Percentiles rank a stretch among this genome's conserved stretches.
phyloP scores from a whole-genome alignment of 2,888 invertebrate genomes.

The Morpho achilles region DNA sequence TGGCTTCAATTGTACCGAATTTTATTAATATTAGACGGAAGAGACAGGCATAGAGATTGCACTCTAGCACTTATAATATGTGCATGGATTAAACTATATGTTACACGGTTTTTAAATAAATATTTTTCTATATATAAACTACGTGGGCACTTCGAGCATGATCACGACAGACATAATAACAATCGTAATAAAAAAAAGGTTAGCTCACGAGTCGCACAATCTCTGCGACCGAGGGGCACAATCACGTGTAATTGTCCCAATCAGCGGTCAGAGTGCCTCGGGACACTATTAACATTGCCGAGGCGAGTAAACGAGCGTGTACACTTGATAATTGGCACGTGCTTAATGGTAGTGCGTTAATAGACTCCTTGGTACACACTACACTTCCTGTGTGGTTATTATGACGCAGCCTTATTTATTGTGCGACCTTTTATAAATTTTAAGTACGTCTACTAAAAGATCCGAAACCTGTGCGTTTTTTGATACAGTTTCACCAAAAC shows the following conservation, averaged over 20 bases:
- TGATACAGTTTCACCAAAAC: no score
- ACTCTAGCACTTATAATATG: no score
- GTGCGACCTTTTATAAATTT: no score
- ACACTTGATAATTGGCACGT: conserved; percentile 29
- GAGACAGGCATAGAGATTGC: no score
- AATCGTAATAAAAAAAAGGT: conserved; percentile 13
- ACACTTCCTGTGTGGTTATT: background rate
- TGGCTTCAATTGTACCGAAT: no score
- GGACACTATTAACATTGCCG: conserved; percentile 62
- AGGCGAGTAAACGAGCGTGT: conserved; percentile 35
- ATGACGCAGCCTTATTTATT: no score
- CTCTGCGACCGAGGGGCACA: conserved; percentile 54
- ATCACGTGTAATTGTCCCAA: conserved; percentile 66
- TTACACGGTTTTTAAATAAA: no score
- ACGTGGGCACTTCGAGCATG: conserved; percentile 18
- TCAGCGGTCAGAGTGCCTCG: conserved; percentile 49
- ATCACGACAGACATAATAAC: conserved; percentile 21
- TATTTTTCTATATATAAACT: no score
- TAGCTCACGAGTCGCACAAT: conserved; percentile 28
- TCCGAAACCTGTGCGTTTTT: no score
- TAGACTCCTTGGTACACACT: background rate
- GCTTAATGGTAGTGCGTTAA: conserved; percentile 11
- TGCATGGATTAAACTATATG: no score
- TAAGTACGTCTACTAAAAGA: no score
- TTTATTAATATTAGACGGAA: no score